Base-by-base conservation (phyloP, 2,113 vertebrate species). In the Gymnarchus niloticus region DNA sequence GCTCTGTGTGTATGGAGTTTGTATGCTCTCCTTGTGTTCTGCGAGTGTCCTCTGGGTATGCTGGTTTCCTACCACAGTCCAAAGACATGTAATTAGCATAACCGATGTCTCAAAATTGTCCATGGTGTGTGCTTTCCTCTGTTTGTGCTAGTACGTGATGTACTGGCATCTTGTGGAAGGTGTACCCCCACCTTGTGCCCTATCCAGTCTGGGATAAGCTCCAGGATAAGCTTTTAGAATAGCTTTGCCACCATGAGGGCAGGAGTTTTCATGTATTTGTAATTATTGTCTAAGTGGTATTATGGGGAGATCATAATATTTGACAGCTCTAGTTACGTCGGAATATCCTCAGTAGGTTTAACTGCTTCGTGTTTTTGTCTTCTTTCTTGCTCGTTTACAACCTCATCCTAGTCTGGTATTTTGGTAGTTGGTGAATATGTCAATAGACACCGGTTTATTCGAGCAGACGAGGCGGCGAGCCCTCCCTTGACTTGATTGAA, bases 391-490 rank as follows among this genome's bases (percentile, higher is more conserved):
- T 54, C 52, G 80, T 14, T 21, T 19, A 41, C 17, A n/a, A 19
- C 21, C 23, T 76, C 25, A 41, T 54, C 28, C 19, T 21, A 84
- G 17, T 41, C 52, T 73, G 25, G 6, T 28, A 10, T 21, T 52
- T 6, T 85, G 6, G 14, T 19, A 21, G 25, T n/a, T 46, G 6
- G 57, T 57, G 41, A 12, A 56, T 46, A 61, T 56, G 51, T 41
- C 51, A 51, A 44, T n/a, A 80, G n/a, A 78, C 14, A 56, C 88
- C 87, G 57, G 76, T 69, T 73, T 25, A 88, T 46, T 56, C 85
- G 76, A 90, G 85, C 86, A 51, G 46, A 10, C 28, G 41, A 83
- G 56, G 87, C 89, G 84, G 37, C 87, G 81, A 85, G 87, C 76
- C 86, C 82, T 57, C 61, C 83, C 41, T 82, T 54, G 81, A 41